Evolutionary conservation across 2,797 vertebrate genomes (phyloP).

Genomic region (Sebastes nivosus): DNA sequence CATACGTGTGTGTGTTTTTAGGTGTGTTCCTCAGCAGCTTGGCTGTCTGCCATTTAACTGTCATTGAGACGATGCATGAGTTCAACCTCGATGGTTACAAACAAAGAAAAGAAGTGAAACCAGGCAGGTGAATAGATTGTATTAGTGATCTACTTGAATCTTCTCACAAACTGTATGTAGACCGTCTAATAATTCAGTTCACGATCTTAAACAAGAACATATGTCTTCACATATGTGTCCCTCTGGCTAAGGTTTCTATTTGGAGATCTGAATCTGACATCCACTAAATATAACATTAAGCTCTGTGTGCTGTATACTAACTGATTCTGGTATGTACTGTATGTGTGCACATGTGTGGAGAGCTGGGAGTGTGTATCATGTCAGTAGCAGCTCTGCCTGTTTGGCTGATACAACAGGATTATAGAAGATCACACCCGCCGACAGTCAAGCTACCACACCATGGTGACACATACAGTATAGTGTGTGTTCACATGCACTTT

Average conservation of each 20-base stretch:
- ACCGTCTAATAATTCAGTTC: background rate
- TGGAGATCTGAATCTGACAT: background rate
- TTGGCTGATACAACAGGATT: background rate
- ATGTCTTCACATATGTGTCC: background rate
- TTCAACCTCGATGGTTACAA: background rate
- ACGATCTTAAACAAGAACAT: background rate
- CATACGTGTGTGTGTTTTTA: background rate
- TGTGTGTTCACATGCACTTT: background rate
- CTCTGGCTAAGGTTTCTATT: background rate
- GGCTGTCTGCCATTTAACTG: background rate
- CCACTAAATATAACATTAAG: background rate
- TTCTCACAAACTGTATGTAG: background rate
- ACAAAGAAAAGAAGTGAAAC: background rate
- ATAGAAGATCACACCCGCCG: background rate
- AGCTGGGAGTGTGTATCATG: background rate
- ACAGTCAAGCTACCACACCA: background rate
- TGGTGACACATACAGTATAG: background rate
- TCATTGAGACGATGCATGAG: background rate
- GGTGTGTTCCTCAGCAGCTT: background rate
- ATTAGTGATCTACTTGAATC: background rate
- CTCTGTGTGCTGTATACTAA: constrained; percentile 1
- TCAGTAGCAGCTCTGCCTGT: constrained; percentile 1
- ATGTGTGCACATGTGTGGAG: background rate
- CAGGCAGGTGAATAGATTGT: background rate
- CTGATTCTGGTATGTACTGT: background rate